These are phyloP conservation scores for Calypte anna DNA, from an alignment of 2,113 vertebrate genomes.

Conservation along the genomic window DNA sequence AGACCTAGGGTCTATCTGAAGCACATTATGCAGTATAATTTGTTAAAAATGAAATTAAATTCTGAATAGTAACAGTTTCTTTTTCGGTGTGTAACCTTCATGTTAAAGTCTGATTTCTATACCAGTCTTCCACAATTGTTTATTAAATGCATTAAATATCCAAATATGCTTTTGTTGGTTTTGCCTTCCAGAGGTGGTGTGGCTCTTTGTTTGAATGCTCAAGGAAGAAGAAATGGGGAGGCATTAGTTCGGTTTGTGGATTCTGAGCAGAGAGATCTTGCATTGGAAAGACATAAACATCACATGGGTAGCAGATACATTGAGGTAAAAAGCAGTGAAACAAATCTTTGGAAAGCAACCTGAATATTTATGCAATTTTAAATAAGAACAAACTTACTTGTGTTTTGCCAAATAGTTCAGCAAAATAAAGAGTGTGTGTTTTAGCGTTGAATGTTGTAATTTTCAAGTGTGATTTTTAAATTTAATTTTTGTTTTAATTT, in stretches of 20 bases:
- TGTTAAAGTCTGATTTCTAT: background rate
- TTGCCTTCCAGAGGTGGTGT: slow-evolving; percentile 87
- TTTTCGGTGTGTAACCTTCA: background rate
- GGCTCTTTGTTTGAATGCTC: slow-evolving; percentile 93
- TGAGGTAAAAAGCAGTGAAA: slow-evolving; percentile 79
- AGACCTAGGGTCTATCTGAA: background rate
- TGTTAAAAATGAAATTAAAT: background rate
- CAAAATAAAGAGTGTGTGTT: background rate
- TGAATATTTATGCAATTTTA: background rate
- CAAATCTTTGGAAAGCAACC: background rate
- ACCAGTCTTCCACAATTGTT: background rate
- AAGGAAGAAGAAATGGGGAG: slow-evolving; percentile 94
- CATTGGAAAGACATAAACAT: slow-evolving; percentile 94
- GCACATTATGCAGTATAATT: background rate
- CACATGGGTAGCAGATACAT: slow-evolving; percentile 98
- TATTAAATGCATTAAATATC: background rate
- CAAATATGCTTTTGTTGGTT: background rate
- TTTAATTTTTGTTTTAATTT: background rate
- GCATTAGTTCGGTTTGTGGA: slow-evolving; percentile 92
- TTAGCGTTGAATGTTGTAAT: background rate
- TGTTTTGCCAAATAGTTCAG: background rate
- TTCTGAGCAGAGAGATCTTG: slow-evolving; percentile 92
- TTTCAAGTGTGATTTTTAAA: background rate
- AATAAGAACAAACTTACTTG: background rate
- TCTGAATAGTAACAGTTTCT: background rate